phyloP scores from a whole-genome alignment of 2,888 invertebrate species.

The Tryphoninae sp. region DNA sequence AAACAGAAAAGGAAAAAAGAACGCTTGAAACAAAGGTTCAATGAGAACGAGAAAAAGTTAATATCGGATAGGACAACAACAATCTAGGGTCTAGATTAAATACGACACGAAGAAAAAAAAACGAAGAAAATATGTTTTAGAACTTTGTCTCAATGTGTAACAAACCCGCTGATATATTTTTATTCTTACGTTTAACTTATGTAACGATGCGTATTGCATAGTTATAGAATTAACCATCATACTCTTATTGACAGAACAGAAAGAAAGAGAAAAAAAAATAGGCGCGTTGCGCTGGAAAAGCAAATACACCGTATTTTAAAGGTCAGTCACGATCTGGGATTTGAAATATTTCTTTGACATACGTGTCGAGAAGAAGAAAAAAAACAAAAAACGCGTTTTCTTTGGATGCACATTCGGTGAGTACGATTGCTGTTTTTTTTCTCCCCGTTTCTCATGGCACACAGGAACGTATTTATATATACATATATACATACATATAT shows the following conservation, averaged over 20 bases:
- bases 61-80: slow-evolving; percentile 48
- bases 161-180: slow-evolving; percentile 73
- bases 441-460: slow-evolving; percentile 5
- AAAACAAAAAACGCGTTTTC: slow-evolving; percentile 7
- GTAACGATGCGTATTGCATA: slow-evolving; percentile 61
- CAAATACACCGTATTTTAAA: slow-evolving; percentile 75
- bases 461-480: slow-evolving; percentile 48
- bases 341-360: slow-evolving; percentile 68
- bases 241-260: slow-evolving; percentile 63
- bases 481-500: slow-evolving; percentile 32
- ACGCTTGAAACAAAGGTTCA: slow-evolving; percentile 12
- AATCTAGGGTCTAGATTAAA: slow-evolving; percentile 67
- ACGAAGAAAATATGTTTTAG: slow-evolving; percentile 70
- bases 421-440: slow-evolving; percentile 31
- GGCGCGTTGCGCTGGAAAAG: slow-evolving; percentile 47
- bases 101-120: slow-evolving; percentile 32
- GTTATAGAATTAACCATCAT: slow-evolving; percentile 63
- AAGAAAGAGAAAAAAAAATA: slow-evolving; percentile 20
- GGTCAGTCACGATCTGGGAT: slow-evolving; percentile 76
- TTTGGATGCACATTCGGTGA: slow-evolving; percentile 16
- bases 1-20: not conserved
- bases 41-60: slow-evolving; percentile 59
- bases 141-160: slow-evolving; percentile 76
- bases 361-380: slow-evolving; percentile 3
- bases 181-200: slow-evolving; percentile 76